A percentile compares a stretch with the other conserved stretches of the same genome.
These are phyloP conservation scores for Triplophysa siluroides DNA, from an alignment of 2,113 vertebrate genomes.

Conservation along the genomic window DNA sequence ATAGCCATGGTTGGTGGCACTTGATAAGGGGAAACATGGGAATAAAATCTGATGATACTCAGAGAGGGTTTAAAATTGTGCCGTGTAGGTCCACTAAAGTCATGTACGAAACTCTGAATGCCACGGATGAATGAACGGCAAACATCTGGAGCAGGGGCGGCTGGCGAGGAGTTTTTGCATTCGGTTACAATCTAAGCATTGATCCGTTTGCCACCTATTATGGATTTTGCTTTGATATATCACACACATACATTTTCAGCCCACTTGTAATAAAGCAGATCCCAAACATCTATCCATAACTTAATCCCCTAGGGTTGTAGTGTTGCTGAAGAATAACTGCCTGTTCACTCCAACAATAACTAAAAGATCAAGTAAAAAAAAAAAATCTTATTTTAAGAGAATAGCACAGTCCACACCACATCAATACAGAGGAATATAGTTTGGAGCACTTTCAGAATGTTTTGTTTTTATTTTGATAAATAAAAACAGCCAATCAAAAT, in stretches of 20 bases:
- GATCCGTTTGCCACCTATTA: background rate
- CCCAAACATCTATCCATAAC: too few species aligned
- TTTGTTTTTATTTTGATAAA: too few species aligned
- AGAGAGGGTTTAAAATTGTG: constrained; percentile 21
- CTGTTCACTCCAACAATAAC: too few species aligned
- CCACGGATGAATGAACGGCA: background rate
- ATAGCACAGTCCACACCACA: too few species aligned
- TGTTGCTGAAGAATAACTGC: too few species aligned
- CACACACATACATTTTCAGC: background rate
- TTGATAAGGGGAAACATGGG: constrained; percentile 23
- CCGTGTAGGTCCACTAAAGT: constrained; percentile 14
- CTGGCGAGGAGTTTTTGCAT: background rate
- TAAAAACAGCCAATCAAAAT: too few species aligned
- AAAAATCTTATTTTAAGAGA: too few species aligned
- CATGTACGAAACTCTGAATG: constrained; percentile 6
- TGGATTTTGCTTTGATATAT: constrained; percentile 7
- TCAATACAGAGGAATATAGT: too few species aligned
- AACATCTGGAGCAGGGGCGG: constrained; percentile 25
- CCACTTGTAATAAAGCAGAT: too few species aligned
- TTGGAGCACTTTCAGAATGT: too few species aligned
- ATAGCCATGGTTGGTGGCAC: constrained; percentile 7
- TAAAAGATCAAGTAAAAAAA: too few species aligned
- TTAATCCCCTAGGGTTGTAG: too few species aligned
- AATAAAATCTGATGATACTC: constrained; percentile 11
- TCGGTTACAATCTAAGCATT: background rate